Evolutionary conservation across 2,888 invertebrate species (phyloP).

Genomic region (Petrophora chlorosata): DNA sequence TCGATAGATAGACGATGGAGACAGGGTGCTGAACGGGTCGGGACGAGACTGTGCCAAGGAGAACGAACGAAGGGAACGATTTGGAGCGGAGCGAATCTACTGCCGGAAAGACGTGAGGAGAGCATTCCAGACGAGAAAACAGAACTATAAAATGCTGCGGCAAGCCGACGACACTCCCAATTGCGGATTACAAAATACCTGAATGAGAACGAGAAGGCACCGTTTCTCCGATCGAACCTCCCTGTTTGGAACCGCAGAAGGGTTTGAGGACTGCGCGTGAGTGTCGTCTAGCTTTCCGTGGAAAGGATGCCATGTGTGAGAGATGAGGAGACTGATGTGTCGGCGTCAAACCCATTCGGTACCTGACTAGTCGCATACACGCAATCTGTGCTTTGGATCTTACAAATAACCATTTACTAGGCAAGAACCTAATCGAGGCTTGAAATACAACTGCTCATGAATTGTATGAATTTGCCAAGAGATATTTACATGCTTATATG

Average conservation of each 20-base stretch:
- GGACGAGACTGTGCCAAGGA: constrained; percentile 55
- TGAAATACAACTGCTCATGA: too few species aligned
- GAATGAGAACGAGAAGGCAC: not conserved
- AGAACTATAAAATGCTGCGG: constrained; percentile 61
- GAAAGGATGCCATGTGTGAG: constrained; percentile 35
- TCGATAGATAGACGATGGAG: constrained; percentile 4
- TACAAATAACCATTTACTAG: too few species aligned
- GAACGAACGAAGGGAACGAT: constrained; percentile 40
- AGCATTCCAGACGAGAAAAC: constrained; percentile 67
- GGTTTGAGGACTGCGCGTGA: constrained; percentile 16
- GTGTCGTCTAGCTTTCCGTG: constrained; percentile 35
- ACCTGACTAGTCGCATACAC: constrained; percentile 20
- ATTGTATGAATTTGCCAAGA: not conserved
- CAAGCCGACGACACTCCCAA: constrained; percentile 59
- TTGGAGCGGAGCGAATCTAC: not conserved
- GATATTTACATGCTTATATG: not conserved
- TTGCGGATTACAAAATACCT: not conserved
- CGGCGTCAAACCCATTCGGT: constrained; percentile 25
- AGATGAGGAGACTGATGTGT: constrained; percentile 31
- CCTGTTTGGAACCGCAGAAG: constrained; percentile 3
- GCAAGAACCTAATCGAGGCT: too few species aligned
- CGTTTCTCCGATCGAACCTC: not conserved
- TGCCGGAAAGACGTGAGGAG: constrained; percentile 46
- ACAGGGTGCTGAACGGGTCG: constrained; percentile 39
- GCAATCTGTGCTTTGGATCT: too few species aligned